These are phyloP conservation scores for Talpa occidentalis DNA, from an alignment of 2,113 vertebrate genomes.

Conservation along the genomic window DNA sequence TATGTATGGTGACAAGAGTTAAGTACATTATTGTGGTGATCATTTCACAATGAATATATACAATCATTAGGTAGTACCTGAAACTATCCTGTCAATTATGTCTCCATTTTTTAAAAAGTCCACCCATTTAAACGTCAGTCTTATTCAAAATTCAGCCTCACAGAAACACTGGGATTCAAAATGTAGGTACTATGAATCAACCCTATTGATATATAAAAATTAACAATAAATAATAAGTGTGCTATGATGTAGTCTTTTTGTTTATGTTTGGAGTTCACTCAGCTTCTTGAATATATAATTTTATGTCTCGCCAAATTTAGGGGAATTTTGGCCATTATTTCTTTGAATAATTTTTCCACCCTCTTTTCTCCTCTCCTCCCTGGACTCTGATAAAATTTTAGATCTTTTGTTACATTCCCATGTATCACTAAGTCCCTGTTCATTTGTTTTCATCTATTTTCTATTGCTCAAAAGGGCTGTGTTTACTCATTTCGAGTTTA, in stretches of 20 bases:
- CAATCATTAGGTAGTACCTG: too few relatives aligned
- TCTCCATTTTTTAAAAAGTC: not conserved
- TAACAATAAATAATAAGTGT: not conserved
- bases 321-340: not conserved
- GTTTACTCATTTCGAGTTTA: not conserved
- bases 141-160: not conserved
- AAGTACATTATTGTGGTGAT: too few relatives aligned
- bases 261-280: not conserved
- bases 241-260: not conserved
- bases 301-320: not conserved
- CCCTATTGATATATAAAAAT: not conserved
- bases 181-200: not conserved
- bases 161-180: not conserved
- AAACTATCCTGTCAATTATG: too few relatives aligned
- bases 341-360: not conserved
- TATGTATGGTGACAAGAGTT: too few relatives aligned
- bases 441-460: not conserved
- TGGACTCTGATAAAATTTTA: not conserved
- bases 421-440: not conserved
- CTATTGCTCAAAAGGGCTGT: not conserved
- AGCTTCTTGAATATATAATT: not conserved
- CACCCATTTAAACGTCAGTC: not conserved
- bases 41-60: too few relatives aligned
- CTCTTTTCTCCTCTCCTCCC: not conserved
- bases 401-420: not conserved